phyloP scores from a whole-genome alignment of 1,140 invertebrate species.

The Eriocheir sinensis region DNA sequence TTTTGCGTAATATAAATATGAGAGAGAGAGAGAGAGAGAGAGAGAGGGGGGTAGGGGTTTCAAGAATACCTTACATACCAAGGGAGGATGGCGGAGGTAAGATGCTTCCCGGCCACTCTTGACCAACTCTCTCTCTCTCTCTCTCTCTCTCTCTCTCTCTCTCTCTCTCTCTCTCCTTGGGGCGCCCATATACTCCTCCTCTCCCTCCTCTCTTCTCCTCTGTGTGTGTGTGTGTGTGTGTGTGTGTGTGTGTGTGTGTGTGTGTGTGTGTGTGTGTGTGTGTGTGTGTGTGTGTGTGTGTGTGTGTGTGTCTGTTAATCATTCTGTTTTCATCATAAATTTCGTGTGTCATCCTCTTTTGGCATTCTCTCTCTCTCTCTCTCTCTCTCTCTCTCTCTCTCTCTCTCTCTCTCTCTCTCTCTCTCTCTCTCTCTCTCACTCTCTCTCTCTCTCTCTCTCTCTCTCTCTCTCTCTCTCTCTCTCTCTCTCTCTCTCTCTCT shows the following conservation, averaged over 20 bases:
- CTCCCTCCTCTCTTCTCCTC: not conserved
- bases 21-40: conserved; percentile 22
- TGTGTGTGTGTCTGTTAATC: conserved; percentile 19
- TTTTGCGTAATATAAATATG: too few species aligned
- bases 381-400: conserved; percentile 12
- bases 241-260: conserved; percentile 50
- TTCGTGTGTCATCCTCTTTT: not conserved
- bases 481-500: conserved; percentile 12
- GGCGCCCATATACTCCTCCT: not conserved
- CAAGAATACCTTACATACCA: conserved; percentile 13
- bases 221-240: conserved; percentile 42
- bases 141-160: too few species aligned
- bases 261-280: conserved; percentile 52
- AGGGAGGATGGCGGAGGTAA: not conserved
- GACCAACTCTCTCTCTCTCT: not conserved
- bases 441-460: not conserved
- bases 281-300: not conserved
- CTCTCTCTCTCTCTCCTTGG: too few species aligned
- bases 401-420: conserved; percentile 22
- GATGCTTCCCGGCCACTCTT: not conserved
- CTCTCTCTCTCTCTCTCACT: not conserved
- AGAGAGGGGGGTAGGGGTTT: not conserved
- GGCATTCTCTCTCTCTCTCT: not conserved
- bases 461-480: not conserved
- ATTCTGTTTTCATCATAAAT: not conserved